Percentiles rank a stretch among this genome's conserved stretches.
phyloP scores from a whole-genome alignment of 2,797 vertebrate species.

The Premnoplex brunnescens region DNA sequence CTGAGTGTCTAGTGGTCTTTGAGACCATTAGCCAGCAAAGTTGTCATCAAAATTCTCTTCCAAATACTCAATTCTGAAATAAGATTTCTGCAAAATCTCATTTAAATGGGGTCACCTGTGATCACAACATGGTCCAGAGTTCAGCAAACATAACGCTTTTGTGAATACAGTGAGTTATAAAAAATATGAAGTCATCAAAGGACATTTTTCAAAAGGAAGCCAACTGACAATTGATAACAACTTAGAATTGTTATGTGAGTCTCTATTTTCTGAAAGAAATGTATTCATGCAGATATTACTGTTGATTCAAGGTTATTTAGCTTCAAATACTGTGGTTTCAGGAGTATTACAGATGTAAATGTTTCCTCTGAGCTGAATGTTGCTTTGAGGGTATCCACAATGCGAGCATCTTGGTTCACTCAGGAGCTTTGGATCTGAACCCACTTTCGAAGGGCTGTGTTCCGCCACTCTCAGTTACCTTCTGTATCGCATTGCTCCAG shows the following conservation, averaged over 20 bases:
- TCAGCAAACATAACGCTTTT: background rate
- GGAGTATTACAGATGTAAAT: background rate
- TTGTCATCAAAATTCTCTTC: conserved; percentile 34
- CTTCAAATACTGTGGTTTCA: background rate
- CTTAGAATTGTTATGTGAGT: background rate
- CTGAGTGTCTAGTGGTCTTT: background rate
- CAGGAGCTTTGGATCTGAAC: background rate
- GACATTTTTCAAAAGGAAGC: background rate
- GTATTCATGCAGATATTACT: background rate
- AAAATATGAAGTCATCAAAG: background rate
- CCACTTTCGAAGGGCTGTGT: background rate
- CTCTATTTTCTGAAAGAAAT: background rate
- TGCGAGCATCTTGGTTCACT: background rate
- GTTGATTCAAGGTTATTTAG: background rate
- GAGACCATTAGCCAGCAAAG: conserved; percentile 38
- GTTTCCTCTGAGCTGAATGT: background rate
- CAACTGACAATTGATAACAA: background rate
- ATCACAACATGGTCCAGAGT: background rate
- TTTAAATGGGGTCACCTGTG: background rate
- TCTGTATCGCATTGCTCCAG: background rate
- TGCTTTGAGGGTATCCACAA: background rate
- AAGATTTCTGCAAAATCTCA: conserved; percentile 13
- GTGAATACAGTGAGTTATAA: background rate
- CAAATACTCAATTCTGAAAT: background rate
- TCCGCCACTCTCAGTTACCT: background rate